Percentiles rank a stretch among this genome's conserved stretches.
Conservation (phyloP, 2,797 vertebrate species). For the Gymnothorax javanicus region DNA sequence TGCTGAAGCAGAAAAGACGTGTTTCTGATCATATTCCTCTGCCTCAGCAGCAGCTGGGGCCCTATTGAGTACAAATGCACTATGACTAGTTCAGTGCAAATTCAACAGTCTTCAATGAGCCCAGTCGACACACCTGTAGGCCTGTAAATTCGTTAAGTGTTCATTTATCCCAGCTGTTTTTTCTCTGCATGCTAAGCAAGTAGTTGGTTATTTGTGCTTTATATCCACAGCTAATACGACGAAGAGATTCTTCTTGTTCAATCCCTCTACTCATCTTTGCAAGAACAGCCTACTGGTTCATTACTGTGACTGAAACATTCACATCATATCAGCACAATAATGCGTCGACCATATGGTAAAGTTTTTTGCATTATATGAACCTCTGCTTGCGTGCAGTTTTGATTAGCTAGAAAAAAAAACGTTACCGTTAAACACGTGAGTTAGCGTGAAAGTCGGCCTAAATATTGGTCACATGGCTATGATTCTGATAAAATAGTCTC, state of each 20-base stretch:
- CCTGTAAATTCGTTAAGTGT: no score
- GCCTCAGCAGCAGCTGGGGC: background rate
- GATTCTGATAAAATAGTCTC: background rate
- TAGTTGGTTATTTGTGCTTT: conserved; percentile 16
- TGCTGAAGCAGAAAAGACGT: background rate
- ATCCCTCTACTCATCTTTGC: background rate
- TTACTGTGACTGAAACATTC: conserved; percentile 9
- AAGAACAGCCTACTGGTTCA: background rate
- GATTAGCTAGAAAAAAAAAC: background rate
- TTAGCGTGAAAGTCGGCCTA: background rate
- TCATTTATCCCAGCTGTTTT: no score
- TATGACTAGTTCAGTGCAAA: background rate
- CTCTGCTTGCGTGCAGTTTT: no score
- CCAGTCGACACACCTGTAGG: background rate
- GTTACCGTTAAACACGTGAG: background rate
- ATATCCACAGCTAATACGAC: background rate
- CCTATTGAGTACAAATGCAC: background rate
- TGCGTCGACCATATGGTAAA: conserved; percentile 17
- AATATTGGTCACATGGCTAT: background rate
- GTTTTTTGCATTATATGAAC: conserved; percentile 14
- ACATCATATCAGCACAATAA: conserved; percentile 1
- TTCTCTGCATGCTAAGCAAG: background rate
- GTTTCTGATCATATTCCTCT: background rate
- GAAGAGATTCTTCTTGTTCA: background rate
- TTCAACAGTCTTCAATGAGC: background rate